Evolutionary conservation across 1,140 invertebrate species (phyloP).

Genomic region (Hetaerina americana): DNA sequence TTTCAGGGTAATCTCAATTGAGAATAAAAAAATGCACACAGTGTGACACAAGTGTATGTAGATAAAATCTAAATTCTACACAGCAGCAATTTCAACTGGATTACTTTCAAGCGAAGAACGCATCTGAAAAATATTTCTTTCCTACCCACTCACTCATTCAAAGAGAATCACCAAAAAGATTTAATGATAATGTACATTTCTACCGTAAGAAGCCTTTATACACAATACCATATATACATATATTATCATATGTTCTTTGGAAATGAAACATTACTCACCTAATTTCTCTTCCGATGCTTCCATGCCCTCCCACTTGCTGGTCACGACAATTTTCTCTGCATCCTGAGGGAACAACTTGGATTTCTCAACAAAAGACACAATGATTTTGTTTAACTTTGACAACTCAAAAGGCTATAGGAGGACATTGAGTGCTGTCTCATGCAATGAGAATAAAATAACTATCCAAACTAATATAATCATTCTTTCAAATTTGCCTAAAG

Average conservation of each 20-base stretch:
- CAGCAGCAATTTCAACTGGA: too few relatives aligned
- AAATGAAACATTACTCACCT: conserved; percentile 34
- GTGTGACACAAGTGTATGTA: too few relatives aligned
- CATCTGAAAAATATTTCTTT: too few relatives aligned
- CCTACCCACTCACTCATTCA: too few relatives aligned
- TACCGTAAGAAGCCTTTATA: conserved; percentile 2
- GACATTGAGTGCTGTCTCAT: neutral
- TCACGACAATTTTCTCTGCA: conserved; percentile 24
- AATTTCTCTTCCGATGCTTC: conserved; percentile 46
- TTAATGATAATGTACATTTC: too few relatives aligned
- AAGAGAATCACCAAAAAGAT: too few relatives aligned
- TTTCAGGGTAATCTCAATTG: too few relatives aligned
- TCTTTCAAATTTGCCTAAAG: too few relatives aligned
- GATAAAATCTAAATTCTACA: too few relatives aligned
- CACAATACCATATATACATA: neutral
- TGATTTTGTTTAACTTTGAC: neutral
- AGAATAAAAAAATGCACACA: too few relatives aligned
- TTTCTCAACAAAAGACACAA: neutral
- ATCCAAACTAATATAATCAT: neutral
- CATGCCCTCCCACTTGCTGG: conserved; percentile 50
- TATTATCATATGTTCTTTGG: conserved; percentile 9
- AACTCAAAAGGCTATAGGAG: neutral
- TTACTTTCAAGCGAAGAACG: too few relatives aligned
- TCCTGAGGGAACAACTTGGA: conserved; percentile 20
- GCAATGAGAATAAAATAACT: neutral